Evolutionary conservation across 2,888 invertebrate species (phyloP), one percentile per base, ranked within the genome.

Genomic region (Temnothorax ravouxi): DNA sequence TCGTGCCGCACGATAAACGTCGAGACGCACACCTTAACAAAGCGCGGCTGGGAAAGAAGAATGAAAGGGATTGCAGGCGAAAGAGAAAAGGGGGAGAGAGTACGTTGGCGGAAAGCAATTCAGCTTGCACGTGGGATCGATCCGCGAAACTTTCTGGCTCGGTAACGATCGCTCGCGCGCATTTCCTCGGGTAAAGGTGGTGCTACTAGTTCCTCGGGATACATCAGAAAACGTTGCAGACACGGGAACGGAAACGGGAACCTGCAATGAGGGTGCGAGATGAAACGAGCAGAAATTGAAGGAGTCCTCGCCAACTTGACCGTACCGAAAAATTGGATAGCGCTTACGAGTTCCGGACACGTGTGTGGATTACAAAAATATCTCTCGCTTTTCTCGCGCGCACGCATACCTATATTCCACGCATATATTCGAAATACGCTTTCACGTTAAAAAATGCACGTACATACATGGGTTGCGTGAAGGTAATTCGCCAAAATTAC

Each of bases 281-380:
- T 59, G 67, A 82, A 79, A 86, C 86, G 88, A 86, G 85, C 87
- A 89, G 88, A 87, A 90, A 88, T 90, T 88, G 90, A 87, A 92
- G 88, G 87, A 92, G 88, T 90, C 87, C 88, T 88, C 88, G 89
- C 88, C 92, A 91, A 92, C 92, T 91, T 92, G 90, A 89, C 91
- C 92, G 90, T 90, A 91, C 89, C 91, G 92, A 91, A 90, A 92
- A 93, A 93, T 93, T 93, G 93, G 92, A 93, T 90, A 92, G 90
- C 91, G 91, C 91, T 92, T 91, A 92, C 91, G 91, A 92, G 90
- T 90, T 91, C 84, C 83, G 90, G 86, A 93, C 93, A 93, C 93
- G 93, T 93, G 93, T 87, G 89, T 86, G 90, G 92, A 92, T 92
- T 93, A 90, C 93, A 80, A 88, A 89, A 21, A 25, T 82, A 47